phyloP scores from a whole-genome alignment of 2,113 vertebrate species.

The human region GRCh38 chr3:14727501-14728000 shows the following conservation, averaged over 20 bases:
- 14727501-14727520: neutral
- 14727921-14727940: neutral
- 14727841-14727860: neutral
- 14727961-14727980: neutral
- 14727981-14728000: neutral
- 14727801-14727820: neutral
- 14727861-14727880: neutral
- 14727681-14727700: neutral
- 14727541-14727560: neutral
- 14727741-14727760: too few species aligned
- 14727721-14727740: neutral
- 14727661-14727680: neutral
- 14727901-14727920: neutral
- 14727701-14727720: neutral
- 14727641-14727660: neutral
- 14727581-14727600: neutral
- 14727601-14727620: neutral
- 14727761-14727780: too few species aligned
- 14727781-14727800: neutral
- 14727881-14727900: neutral
- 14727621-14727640: neutral
- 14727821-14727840: neutral
- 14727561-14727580: neutral
- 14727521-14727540: neutral
- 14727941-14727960: neutral